These are phyloP conservation scores for Pollimyrus isidori DNA, from an alignment of 2,113 vertebrate genomes.

Conservation along the genomic window DNA sequence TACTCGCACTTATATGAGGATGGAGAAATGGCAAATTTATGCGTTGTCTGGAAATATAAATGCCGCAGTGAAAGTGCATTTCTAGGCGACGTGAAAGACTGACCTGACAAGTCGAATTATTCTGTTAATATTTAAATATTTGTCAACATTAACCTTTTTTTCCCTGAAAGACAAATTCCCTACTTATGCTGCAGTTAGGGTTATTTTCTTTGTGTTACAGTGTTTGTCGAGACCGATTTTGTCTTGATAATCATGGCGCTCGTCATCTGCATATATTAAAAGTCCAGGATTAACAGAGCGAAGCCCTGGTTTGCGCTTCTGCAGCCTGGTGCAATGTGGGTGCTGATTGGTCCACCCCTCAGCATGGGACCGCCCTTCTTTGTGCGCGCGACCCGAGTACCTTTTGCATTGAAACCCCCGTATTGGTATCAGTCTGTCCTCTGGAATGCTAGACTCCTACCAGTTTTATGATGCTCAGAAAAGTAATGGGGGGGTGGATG, in stretches of 20 bases:
- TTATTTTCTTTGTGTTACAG: slow-evolving; percentile 52
- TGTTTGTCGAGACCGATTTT: slow-evolving; percentile 61
- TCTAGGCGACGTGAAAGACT: slow-evolving; percentile 49
- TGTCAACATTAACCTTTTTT: slow-evolving; percentile 69
- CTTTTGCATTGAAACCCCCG: background rate
- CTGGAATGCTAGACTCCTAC: background rate
- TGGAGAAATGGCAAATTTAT: slow-evolving; percentile 52
- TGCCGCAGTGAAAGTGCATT: slow-evolving; percentile 46
- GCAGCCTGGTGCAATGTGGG: background rate
- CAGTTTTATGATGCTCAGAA: background rate
- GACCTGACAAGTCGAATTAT: slow-evolving; percentile 62
- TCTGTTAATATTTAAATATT: slow-evolving; percentile 64
- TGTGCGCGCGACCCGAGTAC: background rate
- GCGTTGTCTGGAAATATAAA: slow-evolving; percentile 47
- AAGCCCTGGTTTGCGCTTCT: background rate
- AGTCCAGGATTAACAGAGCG: slow-evolving; percentile 3
- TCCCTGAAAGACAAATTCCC: slow-evolving; percentile 54
- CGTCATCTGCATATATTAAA: slow-evolving; percentile 36
- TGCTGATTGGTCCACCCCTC: background rate
- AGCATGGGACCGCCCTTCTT: background rate
- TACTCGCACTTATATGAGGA: slow-evolving; percentile 40
- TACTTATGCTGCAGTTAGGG: slow-evolving; percentile 46
- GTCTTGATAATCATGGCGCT: slow-evolving; percentile 50
- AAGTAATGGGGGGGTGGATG: background rate
- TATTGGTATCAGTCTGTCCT: background rate